Evolutionary conservation across 2,797 vertebrate genomes (phyloP).

Genomic region (Thaleichthys pacificus): DNA sequence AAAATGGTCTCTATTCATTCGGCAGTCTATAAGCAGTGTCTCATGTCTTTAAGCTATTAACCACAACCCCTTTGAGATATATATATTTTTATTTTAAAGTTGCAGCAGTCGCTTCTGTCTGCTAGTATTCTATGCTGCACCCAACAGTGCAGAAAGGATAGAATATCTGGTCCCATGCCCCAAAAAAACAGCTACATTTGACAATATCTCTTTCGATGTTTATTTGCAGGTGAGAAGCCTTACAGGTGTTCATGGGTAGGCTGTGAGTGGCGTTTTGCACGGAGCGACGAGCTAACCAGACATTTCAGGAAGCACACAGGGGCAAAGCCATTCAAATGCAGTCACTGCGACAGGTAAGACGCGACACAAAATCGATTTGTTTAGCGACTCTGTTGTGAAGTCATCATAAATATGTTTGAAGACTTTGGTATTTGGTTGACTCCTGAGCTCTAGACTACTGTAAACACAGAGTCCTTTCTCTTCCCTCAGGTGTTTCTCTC

Average conservation of each 20-base stretch:
- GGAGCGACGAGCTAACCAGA: slow-evolving; percentile 96
- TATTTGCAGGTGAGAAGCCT: slow-evolving; percentile 90
- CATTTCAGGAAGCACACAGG: slow-evolving; percentile 99
- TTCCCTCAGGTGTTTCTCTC: slow-evolving; percentile 91
- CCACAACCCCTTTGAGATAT: neutral
- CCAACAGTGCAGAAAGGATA: neutral
- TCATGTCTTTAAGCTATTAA: slow-evolving; percentile 43
- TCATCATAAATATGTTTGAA: neutral
- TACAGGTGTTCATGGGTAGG: slow-evolving; percentile 99
- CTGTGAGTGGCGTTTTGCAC: slow-evolving; percentile 96
- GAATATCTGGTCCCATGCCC: neutral
- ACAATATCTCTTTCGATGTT: neutral
- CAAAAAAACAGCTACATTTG: neutral
- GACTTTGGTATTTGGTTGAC: neutral
- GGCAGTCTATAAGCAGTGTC: slow-evolving; percentile 58
- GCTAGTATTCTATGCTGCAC: neutral
- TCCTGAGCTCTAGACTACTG: neutral
- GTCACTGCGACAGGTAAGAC: slow-evolving; percentile 93
- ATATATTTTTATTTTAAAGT: neutral
- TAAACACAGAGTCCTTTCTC: slow-evolving; percentile 53
- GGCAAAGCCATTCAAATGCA: slow-evolving; percentile 98
- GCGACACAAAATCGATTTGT: fast-evolving
- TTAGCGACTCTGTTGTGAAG: neutral
- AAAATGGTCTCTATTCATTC: slow-evolving; percentile 31
- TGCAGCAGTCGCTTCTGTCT: neutral